phyloP scores from a whole-genome alignment of 2,888 invertebrate species.

The Mongoloraphidia duomilia region DNA sequence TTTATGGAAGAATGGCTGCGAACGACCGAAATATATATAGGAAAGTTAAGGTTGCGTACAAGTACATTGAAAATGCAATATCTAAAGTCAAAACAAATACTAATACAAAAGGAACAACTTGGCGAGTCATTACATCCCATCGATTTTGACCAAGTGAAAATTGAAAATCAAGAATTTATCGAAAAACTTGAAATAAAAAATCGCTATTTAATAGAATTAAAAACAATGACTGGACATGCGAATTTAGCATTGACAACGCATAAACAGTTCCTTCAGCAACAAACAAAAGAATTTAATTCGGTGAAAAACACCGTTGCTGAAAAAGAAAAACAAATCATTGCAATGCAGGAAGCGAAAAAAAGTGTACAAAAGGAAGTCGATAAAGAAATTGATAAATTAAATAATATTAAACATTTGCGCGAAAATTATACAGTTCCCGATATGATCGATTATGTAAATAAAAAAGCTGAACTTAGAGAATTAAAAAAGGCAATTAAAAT shows the following conservation, averaged over 20 bases:
- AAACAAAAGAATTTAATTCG: conserved; percentile 31
- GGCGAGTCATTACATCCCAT: conserved; percentile 42
- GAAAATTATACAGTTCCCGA: conserved; percentile 37
- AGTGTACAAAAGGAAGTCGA: conserved; percentile 30
- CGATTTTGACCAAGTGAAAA: conserved; percentile 47
- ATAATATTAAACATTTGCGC: conserved; percentile 29
- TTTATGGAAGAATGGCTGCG: conserved; percentile 48
- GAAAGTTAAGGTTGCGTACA: conserved; percentile 41
- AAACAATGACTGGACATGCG: conserved; percentile 42
- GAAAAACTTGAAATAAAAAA: conserved; percentile 39
- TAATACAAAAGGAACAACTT: conserved; percentile 39
- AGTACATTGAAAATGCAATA: conserved; percentile 39
- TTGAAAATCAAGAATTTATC: conserved; percentile 40
- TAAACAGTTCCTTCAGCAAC: conserved; percentile 39
- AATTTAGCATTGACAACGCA: conserved; percentile 39
- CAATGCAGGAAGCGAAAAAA: conserved; percentile 30
- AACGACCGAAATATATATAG: conserved; percentile 36
- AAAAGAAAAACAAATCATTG: conserved; percentile 29
- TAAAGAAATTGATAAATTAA: conserved; percentile 25
- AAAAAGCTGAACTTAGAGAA: conserved; percentile 35
- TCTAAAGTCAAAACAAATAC: conserved; percentile 36
- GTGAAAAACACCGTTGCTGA: conserved; percentile 30
- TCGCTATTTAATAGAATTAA: conserved; percentile 36
- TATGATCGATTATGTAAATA: conserved; percentile 39
- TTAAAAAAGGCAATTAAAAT: conserved; percentile 28